phyloP scores from a whole-genome alignment of 2,888 invertebrate species.

The Mesoligia furuncula region DNA sequence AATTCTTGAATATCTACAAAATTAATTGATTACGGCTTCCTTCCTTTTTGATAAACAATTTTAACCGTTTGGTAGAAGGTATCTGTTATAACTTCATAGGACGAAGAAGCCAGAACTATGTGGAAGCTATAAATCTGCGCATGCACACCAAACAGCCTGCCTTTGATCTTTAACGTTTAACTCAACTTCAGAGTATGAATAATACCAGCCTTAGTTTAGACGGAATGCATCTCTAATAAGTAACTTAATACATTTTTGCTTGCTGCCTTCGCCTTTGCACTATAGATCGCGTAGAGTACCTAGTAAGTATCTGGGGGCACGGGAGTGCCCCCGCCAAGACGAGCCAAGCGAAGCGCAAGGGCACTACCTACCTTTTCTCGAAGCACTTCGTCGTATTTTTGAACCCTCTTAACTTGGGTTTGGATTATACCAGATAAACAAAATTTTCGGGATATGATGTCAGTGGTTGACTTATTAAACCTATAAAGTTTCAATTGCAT shows the following conservation, averaged over 20 bases:
- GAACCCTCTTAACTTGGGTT: too few species aligned
- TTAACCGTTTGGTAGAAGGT: slow-evolving; percentile 2
- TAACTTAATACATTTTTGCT: neutral
- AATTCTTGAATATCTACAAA: neutral
- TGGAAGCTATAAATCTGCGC: slow-evolving; percentile 56
- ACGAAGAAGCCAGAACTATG: slow-evolving; percentile 43
- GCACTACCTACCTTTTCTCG: too few species aligned
- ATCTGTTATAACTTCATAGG: slow-evolving; percentile 35
- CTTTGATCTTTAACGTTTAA: slow-evolving; percentile 56
- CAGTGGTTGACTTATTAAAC: too few species aligned
- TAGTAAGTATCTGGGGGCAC: too few species aligned
- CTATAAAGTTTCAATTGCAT: too few species aligned
- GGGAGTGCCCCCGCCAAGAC: too few species aligned
- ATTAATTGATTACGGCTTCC: slow-evolving; percentile 11
- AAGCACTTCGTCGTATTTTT: too few species aligned
- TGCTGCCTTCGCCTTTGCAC: neutral
- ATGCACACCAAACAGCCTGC: slow-evolving; percentile 21
- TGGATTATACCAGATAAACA: too few species aligned
- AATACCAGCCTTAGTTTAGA: slow-evolving; percentile 13
- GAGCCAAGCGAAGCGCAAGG: too few species aligned
- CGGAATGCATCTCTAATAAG: neutral
- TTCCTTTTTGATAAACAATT: slow-evolving; percentile 4
- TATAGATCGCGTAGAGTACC: neutral
- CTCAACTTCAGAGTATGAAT: slow-evolving; percentile 37
- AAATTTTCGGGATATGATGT: too few species aligned